Evolutionary conservation across 2,888 invertebrate species (phyloP), one percentile per base, ranked within the genome.

Genomic region (Zonitis immaculata): DNA sequence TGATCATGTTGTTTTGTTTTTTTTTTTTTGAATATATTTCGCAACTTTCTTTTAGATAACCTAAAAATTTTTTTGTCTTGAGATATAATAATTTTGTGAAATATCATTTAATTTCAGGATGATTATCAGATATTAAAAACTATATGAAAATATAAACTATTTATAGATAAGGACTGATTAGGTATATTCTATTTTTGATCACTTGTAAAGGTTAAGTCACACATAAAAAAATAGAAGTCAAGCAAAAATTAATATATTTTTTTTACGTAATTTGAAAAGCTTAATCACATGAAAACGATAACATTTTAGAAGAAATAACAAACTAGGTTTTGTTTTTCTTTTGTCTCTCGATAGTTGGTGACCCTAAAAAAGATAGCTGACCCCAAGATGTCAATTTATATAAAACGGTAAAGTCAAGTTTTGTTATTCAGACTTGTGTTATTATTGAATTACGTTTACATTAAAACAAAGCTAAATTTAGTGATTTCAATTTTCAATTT

Each of bases 361-460:
- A 71, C 71, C 71, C 66, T 59, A 59, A 49, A 48, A 55, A 57
- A 62, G 67, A 69, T 68, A 68, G 63, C 60, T 68, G 67, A 68
- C 67, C 71, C 68, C 66, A 56, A 61, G 59, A 62, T 49, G 52
- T 51, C 51, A 56, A 25, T 60, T 57, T 57, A 62, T 69, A 68
- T 70, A 71, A 68, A 68, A 65, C 61, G 66, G 65, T 66, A 66
- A 66, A 59, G 49, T 52, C 52, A 47, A 30, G 35, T 43, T 32
- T 49, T 46, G 46, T 46, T 44, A 28, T 50, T 47, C 22, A 44
- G 16, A 35, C 35, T n/a, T 16, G 35, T 35, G 35, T 8, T 16
- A 16, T 35, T 35, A 16, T 16, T 35, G 6, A 32, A n/a, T 30
- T 2, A 1, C 35, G 35, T 35, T 35, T 35, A 35, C 16, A 27